phyloP scores from a whole-genome alignment of 2,797 vertebrate genomes.

The Melanotaenia parkinsoni region DNA sequence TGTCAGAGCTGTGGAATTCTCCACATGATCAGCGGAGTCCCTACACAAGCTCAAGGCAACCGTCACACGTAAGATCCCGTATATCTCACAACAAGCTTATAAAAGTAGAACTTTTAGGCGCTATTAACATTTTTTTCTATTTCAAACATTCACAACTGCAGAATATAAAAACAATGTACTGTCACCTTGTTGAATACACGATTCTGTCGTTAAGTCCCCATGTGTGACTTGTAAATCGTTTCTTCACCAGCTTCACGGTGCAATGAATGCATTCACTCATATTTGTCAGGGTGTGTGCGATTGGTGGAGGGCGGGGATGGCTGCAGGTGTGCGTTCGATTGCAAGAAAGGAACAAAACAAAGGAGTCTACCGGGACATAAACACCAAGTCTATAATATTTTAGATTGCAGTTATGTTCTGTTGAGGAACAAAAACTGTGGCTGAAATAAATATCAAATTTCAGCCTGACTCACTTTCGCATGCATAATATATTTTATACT shows the following conservation, averaged over 20 bases:
- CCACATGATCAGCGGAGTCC: constrained; percentile 50
- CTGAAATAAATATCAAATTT: constrained; percentile 53
- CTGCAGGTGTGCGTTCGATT: constrained; percentile 45
- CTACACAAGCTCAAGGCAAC: constrained; percentile 41
- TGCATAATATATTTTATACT: constrained; percentile 46
- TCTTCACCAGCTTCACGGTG: constrained; percentile 30
- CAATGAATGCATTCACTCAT: constrained; percentile 26
- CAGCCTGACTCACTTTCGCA: constrained; percentile 37
- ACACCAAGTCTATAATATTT: constrained; percentile 50
- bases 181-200: constrained; percentile 19
- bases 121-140: no score
- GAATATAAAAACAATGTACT: constrained; percentile 29
- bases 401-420: constrained; percentile 35
- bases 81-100: constrained; percentile 44
- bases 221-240: constrained; percentile 41
- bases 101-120: neutral
- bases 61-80: constrained; percentile 24
- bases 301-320: constrained; percentile 39
- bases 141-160: constrained; percentile 10
- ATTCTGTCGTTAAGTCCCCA: constrained; percentile 23
- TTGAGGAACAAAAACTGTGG: constrained; percentile 35
- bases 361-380: constrained; percentile 42
- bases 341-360: constrained; percentile 50
- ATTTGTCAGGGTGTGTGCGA: constrained; percentile 29
- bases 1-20: constrained; percentile 72